Percentiles rank a stretch among this genome's conserved stretches.
Evolutionary conservation across 92 coral and sea anemone genomes (phyloP).

Genomic region (Epizoanthus scotinus): DNA sequence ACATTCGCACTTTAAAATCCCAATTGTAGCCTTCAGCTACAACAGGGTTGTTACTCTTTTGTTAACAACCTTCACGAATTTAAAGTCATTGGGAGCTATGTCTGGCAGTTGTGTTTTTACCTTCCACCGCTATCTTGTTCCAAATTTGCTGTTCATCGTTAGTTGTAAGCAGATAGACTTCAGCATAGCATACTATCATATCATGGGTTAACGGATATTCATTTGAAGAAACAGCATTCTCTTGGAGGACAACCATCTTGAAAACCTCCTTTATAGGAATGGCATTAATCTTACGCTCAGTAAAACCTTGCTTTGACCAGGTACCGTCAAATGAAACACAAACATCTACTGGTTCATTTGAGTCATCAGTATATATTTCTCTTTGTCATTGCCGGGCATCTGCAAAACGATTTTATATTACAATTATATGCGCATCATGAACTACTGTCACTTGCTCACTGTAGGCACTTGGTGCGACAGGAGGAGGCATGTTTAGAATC

Average conservation of each 20-base stretch:
- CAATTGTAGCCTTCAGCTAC: no score
- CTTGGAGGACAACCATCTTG: no score
- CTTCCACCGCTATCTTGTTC: slow-evolving; percentile 28
- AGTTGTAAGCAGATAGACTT: slow-evolving; percentile 18
- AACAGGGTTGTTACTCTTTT: no score
- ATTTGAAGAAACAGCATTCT: no score
- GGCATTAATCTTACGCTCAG: no score
- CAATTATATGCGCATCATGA: neutral
- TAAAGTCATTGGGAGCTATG: slow-evolving; percentile 36
- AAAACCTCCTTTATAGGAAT: no score
- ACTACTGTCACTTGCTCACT: neutral
- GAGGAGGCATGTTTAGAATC: neutral
- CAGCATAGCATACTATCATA: slow-evolving; percentile 32
- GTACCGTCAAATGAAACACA: slow-evolving; percentile 6
- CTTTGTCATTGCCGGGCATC: neutral
- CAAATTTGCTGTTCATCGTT: slow-evolving; percentile 34
- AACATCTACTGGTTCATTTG: neutral
- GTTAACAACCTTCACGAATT: no score
- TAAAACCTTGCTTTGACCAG: slow-evolving; percentile 14
- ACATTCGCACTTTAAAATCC: neutral
- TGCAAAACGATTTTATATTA: neutral
- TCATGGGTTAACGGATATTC: no score
- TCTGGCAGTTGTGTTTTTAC: slow-evolving; percentile 23
- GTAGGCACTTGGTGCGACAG: neutral
- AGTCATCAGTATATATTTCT: slow-evolving; percentile 4